phyloP scores from a whole-genome alignment of 2,888 invertebrate genomes.

The Pseudoips prasinana region DNA sequence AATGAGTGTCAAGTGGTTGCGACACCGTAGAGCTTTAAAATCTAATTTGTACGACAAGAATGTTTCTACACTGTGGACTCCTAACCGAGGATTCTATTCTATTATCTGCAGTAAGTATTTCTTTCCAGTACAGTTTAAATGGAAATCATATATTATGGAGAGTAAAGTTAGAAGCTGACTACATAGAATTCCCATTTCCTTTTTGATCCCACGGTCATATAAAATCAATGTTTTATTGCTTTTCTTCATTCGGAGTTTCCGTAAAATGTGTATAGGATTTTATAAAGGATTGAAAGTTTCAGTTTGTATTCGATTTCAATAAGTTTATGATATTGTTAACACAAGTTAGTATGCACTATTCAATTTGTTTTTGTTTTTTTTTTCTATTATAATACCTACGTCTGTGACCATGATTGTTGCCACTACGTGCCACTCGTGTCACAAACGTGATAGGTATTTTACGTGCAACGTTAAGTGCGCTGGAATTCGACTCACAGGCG shows the following conservation, averaged over 20 bases:
- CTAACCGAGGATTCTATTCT: slow-evolving; percentile 6
- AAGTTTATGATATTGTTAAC: too few species aligned
- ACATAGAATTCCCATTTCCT: slow-evolving; percentile 28
- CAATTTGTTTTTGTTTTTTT: too few species aligned
- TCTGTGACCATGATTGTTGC: too few species aligned
- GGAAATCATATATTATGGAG: slow-evolving; percentile 18
- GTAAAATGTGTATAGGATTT: background rate
- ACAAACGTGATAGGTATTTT: too few species aligned
- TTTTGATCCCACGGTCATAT: slow-evolving; percentile 19
- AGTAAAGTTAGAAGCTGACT: slow-evolving; percentile 12
- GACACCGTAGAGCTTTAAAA: slow-evolving; percentile 36
- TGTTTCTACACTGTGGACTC: slow-evolving; percentile 34
- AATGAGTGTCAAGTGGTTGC: slow-evolving; percentile 42
- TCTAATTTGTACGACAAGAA: slow-evolving; percentile 38
- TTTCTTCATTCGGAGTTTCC: slow-evolving; percentile 6
- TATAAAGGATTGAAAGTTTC: background rate
- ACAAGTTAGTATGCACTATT: too few species aligned
- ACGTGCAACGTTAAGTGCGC: too few species aligned
- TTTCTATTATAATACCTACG: too few species aligned
- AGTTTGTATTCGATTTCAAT: too few species aligned
- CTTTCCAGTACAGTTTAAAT: slow-evolving; percentile 2
- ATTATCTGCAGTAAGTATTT: background rate
- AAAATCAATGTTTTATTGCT: slow-evolving; percentile 27
- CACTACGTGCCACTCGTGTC: too few species aligned
- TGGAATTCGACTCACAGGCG: too few species aligned